Evolutionary conservation across 1,140 invertebrate species (phyloP).

Genomic region (Atta cephalotes): DNA sequence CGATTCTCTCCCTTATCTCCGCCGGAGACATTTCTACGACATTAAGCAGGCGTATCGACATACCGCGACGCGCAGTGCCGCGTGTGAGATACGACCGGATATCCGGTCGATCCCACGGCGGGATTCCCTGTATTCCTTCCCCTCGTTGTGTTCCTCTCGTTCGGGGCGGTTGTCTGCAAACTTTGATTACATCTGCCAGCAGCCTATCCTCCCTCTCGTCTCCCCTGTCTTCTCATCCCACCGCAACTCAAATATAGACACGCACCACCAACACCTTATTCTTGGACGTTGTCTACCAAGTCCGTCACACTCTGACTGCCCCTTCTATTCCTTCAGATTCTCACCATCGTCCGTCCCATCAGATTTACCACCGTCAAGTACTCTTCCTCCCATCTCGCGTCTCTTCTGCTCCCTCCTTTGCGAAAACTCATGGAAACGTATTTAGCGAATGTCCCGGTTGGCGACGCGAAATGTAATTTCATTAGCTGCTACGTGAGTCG

Average conservation of each 20-base stretch:
- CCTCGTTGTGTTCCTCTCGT: slow-evolving; percentile 36
- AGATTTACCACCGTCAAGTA: slow-evolving; percentile 46
- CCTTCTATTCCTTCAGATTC: slow-evolving; percentile 29
- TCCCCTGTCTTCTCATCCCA: slow-evolving; percentile 36
- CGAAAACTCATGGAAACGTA: slow-evolving; percentile 71
- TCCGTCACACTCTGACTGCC: neutral
- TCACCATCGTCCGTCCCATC: slow-evolving; percentile 32
- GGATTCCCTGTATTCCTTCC: slow-evolving; percentile 35
- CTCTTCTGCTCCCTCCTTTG: slow-evolving; percentile 4
- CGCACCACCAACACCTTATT: slow-evolving; percentile 66
- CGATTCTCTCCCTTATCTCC: slow-evolving; percentile 32
- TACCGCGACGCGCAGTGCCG: neutral
- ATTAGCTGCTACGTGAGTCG: slow-evolving; percentile 73
- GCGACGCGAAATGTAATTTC: slow-evolving; percentile 75
- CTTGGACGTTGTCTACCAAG: slow-evolving; percentile 49
- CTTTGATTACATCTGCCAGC: slow-evolving; percentile 78
- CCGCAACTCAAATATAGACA: slow-evolving; percentile 68
- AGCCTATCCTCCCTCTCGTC: slow-evolving; percentile 38
- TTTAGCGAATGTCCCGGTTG: slow-evolving; percentile 70
- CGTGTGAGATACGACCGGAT: slow-evolving; percentile 65
- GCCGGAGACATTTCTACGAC: slow-evolving; percentile 51
- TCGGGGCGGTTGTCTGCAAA: slow-evolving; percentile 75
- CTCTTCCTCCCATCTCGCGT: neutral
- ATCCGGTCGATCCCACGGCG: slow-evolving; percentile 62
- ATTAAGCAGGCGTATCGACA: slow-evolving; percentile 57